Evolutionary conservation across 2,888 invertebrate species (phyloP).

Genomic region (Hydraecia micacea): DNA sequence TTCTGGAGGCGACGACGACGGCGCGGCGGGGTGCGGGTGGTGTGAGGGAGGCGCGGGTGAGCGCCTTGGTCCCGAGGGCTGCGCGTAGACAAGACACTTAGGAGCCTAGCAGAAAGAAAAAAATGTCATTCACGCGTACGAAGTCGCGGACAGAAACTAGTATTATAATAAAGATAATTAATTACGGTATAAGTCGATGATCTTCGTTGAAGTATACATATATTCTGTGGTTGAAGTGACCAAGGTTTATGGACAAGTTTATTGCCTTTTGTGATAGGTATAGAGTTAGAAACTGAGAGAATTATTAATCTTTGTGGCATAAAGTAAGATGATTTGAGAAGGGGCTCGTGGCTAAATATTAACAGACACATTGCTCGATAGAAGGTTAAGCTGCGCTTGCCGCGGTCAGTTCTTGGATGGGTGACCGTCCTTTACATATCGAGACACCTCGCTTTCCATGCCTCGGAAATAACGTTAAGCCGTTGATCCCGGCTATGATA

Average conservation of each 20-base stretch:
- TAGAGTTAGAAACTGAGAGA: not conserved
- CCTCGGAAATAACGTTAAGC: not conserved
- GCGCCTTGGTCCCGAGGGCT: no score
- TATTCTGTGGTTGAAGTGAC: not conserved
- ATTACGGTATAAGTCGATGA: conserved; percentile 41
- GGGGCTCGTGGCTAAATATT: not conserved
- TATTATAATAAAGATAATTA: conserved; percentile 20
- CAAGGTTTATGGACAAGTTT: conserved; percentile 31
- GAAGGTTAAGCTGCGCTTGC: not conserved
- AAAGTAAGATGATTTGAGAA: not conserved
- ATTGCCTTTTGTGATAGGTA: conserved; percentile 9
- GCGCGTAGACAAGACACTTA: no score
- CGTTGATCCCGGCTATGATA: not conserved
- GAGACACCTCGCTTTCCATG: not conserved
- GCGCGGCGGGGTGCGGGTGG: no score
- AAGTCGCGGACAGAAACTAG: not conserved
- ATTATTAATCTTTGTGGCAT: not conserved
- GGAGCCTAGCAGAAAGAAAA: not conserved
- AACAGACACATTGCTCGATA: not conserved
- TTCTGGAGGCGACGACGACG: no score
- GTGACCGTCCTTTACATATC: not conserved
- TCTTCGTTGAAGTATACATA: conserved; percentile 21
- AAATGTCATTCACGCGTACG: no score
- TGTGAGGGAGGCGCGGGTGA: no score
- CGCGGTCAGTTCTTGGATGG: not conserved